Conservation (phyloP, 2,888 invertebrate species). For the Synergus itoensis region DNA sequence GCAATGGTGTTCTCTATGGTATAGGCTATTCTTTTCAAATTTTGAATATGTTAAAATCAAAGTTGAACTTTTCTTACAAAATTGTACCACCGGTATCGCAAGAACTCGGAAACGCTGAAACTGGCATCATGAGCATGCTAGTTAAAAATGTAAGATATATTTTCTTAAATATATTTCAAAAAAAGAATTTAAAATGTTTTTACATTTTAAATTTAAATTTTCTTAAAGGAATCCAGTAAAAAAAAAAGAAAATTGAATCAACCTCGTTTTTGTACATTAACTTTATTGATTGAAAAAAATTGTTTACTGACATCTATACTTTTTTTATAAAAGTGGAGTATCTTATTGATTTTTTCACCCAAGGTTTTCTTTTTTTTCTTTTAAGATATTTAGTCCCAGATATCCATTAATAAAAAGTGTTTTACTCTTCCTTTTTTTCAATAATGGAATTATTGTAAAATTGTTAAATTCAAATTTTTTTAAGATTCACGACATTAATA, state of each 20-base stretch:
- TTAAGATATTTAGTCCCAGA: neutral
- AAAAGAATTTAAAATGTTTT: neutral
- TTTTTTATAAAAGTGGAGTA: neutral
- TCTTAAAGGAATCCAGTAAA: neutral
- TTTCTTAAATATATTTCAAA: neutral
- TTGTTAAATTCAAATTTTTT: neutral
- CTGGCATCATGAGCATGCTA: slow-evolving; percentile 84
- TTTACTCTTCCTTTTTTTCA: neutral
- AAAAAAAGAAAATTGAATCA: neutral
- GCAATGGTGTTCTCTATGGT: slow-evolving; percentile 82
- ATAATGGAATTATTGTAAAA: neutral
- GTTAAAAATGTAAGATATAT: slow-evolving; percentile 79
- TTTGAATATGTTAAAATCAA: slow-evolving; percentile 83
- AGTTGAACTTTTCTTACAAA: slow-evolving; percentile 87
- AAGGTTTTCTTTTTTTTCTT: neutral
- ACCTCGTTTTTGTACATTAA: neutral
- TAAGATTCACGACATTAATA: too few relatives aligned
- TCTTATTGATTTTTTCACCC: neutral
- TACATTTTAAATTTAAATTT: neutral
- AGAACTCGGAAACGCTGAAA: slow-evolving; percentile 80
- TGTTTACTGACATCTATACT: neutral
- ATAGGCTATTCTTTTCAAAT: slow-evolving; percentile 87
- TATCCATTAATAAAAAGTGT: neutral
- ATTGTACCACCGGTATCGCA: slow-evolving; percentile 83
- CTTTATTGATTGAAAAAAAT: neutral